Base-by-base conservation (phyloP, 2,113 vertebrate genomes). In the Carassius gibelio region DNA sequence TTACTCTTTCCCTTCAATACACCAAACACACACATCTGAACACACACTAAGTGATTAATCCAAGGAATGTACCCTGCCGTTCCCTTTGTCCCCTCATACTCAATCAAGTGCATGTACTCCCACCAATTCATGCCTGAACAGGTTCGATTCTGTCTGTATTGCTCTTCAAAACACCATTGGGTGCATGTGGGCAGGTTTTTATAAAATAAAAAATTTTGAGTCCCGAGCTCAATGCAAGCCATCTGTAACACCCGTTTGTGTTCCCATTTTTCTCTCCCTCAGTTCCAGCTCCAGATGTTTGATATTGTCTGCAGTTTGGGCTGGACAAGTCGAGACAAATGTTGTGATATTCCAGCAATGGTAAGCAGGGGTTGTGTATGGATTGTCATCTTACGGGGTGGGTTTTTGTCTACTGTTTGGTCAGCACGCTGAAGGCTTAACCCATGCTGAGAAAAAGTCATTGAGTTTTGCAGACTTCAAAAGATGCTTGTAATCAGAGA, bases 281-380 rank as follows among this genome's bases (percentile, higher is more conserved):
- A 99, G 98, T 96, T 99, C 94, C 97, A 99, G 94, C 97, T 99
- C 91, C 98, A 99, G 96, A 98, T 96, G 95, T 99, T 99, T 90
- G 98, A 99, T 91, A 99, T 99, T 72, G 95, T 99, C 68, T 99
- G 98, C 94, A 99, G 97, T 88, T 94, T 97, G 13, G 96, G 98
- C 90, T 99, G 98, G 98, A 96, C 97, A 89, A 98, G 96, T 90
- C 95, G 97, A 91, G 98, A 99, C 94, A 98, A 94, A 95, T 99
- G 98, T 90, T 99, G 98, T 89, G 98, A 99, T 91, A 95, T 99
- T 90, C 98, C 98, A 55, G 91, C 98, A 77, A 97, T 93, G 93
- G 98, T 98, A 95, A 96, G 96, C 81, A 86, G 81, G 82, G 69
- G 72, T 75, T 77, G 66, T 21, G 17, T 75, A 52, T 72, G 9